These are phyloP conservation scores for Drosophila kanapiae DNA, from an alignment of 1,140 invertebrate species.

Conservation along the genomic window DNA sequence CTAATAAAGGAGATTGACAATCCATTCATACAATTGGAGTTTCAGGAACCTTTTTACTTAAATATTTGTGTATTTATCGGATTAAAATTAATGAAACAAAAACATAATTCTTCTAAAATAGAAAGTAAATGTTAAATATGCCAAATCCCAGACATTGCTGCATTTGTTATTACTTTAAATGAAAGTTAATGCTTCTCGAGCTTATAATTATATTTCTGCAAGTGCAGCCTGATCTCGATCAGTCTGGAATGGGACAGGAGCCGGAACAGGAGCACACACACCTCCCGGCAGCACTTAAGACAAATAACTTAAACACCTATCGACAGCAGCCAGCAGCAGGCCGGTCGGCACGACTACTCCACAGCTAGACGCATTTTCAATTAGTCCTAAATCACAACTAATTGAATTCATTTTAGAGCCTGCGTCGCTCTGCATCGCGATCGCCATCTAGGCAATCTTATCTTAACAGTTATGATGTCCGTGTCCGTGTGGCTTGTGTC, in stretches of 20 bases:
- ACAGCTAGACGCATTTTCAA: slow-evolving; percentile 73
- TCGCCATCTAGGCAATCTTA: slow-evolving; percentile 71
- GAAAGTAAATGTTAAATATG: too few relatives aligned
- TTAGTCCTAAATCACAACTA: slow-evolving; percentile 82
- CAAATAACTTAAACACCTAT: slow-evolving; percentile 82
- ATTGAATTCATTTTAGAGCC: slow-evolving; percentile 70
- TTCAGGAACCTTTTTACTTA: too few relatives aligned
- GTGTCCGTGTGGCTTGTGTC: slow-evolving; percentile 35
- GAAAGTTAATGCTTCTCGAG: not conserved
- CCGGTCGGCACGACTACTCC: slow-evolving; percentile 23
- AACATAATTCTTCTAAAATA: too few relatives aligned
- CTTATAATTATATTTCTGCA: not conserved
- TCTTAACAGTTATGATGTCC: slow-evolving; percentile 79
- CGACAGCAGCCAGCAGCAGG: slow-evolving; percentile 45
- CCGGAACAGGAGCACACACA: slow-evolving; percentile 48
- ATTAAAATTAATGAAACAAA: too few relatives aligned
- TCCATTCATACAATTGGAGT: not conserved
- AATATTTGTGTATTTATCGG: too few relatives aligned
- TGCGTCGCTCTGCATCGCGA: slow-evolving; percentile 3
- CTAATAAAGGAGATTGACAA: not conserved
- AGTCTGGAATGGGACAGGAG: slow-evolving; percentile 21
- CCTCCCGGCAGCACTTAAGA: slow-evolving; percentile 78
- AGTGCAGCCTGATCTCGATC: slow-evolving; percentile 32
- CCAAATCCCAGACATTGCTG: not conserved
- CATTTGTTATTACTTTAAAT: not conserved